Base-by-base conservation (phyloP, 2,888 invertebrate genomes). In the Drosophila glabriapex region DNA sequence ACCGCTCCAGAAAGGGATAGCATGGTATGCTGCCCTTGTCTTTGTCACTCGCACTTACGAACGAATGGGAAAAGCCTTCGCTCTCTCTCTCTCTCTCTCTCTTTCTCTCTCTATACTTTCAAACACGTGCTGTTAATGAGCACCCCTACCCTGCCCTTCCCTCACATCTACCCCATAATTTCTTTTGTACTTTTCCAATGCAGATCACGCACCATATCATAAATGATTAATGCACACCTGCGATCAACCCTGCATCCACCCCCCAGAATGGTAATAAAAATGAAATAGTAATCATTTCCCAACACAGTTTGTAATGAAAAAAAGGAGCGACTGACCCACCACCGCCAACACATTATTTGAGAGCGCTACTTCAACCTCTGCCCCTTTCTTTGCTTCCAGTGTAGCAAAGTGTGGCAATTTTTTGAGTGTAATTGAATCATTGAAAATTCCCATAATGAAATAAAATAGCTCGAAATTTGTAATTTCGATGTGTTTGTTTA, bases 161-260 rank as follows among this genome's bases (percentile, higher is more conserved):
- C 12, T 22, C 19, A n/a, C 10, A 25, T 1, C 9, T 1, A 10
- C 10, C n/a, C n/a, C 10, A n/a, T n/a, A n/a, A 41, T n/a, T n/a
- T 9, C 2, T 25, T 25, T 16, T 9, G 4, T 46, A 25, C 4
- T 25, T 25, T 46, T 25, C 4, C 9, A 9, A 50, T 50, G 28
- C 50, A 50, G 28, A 29, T 52, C 29, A 29, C 52, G 52, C n/a
- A 29, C 29, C 52, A 29, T 19, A 52, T 29, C 52, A 6, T 14
- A 52, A 52, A 29, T 52, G 19, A 29, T 52, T 29, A 52, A 52
- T 29, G 52, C n/a, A 52, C 52, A 52, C 52, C 52, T 52, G 52
- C 29, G 52, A 52, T 52, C 29, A 52, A 52, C 25, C 46, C 46
- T 46, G 46, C 25, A 16, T 46, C 46, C 46, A 22, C 46, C n/a